A percentile compares a stretch with the other conserved stretches of the same genome.
phyloP scores from a whole-genome alignment of 2,888 invertebrate species.

The Rhingia rostrata region DNA sequence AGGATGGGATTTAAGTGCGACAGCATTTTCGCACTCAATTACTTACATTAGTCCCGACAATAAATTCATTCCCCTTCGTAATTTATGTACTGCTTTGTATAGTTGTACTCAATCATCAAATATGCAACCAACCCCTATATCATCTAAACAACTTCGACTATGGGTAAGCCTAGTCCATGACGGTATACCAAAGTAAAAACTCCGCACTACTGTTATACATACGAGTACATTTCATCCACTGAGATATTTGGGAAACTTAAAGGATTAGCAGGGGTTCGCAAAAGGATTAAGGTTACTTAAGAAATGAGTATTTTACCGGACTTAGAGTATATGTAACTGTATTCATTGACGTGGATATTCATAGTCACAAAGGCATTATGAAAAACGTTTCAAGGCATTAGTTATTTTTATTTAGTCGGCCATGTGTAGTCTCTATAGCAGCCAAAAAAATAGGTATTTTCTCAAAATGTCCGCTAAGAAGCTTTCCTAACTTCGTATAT shows the following conservation, averaged over 20 bases:
- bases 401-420: too few species aligned
- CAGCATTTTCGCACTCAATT: constrained; percentile 83
- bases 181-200: background rate
- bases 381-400: too few species aligned
- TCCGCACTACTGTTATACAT: background rate
- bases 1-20: constrained; percentile 77
- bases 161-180: background rate
- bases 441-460: too few species aligned
- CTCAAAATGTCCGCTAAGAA: too few species aligned
- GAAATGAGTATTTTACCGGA: background rate
- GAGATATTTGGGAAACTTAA: constrained; percentile 28
- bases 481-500: too few species aligned
- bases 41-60: constrained; percentile 82
- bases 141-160: constrained; percentile 2
- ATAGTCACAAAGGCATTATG: too few species aligned
- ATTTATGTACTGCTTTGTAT: constrained; percentile 17
- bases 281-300: background rate
- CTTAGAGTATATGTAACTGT: too few species aligned
- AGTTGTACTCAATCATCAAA: constrained; percentile 31
- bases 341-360: too few species aligned
- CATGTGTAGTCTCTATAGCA: too few species aligned
- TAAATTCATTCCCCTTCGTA: constrained; percentile 75
- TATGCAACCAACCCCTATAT: constrained; percentile 41
- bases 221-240: constrained; percentile 2
- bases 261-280: constrained; percentile 40